Base-by-base conservation (phyloP, 2,888 invertebrate genomes). In the Caenorhabditis drosophilae region DNA sequence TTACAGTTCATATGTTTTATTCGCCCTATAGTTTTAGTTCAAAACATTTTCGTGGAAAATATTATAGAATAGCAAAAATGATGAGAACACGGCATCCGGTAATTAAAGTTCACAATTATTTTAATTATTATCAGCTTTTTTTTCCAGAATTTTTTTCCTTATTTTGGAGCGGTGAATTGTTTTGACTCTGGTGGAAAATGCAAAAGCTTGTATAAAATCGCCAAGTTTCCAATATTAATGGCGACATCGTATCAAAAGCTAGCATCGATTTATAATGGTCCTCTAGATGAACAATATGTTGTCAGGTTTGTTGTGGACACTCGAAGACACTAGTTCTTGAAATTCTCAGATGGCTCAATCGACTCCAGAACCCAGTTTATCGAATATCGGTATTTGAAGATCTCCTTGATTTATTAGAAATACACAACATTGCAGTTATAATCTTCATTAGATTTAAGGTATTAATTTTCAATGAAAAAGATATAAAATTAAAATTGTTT, bases 11-110 rank as follows among this genome's bases (percentile, higher is more conserved):
- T 0, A 35, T 67, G 22, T 26, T 60, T 2, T 67, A 67, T 25
- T 67, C 67, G n/a, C 67, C 67, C 11, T 57, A 57, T 25, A 67
- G 67, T 38, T 45, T 57, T 1, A 35, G 16, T 18, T 57, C 60
- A 4, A 67, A 53, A 38, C 35, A 38, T 34, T 60, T 61, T 34
- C 52, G 67, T 15, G 53, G 61, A 4, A 53, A 61, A 11, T 67
- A 50, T 34, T 53, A 31, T n/a, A 18, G 46, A 18, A 20, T 50
- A 3, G 60, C 67, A 2, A 34, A 42, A 36, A n/a, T 1, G 0
- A 22, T 57, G 44, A 49, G 50, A 2, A 53, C 35, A 18, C 26
- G 31, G 9, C 57, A 60, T 20, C 54, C 48, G 7, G 67, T 66
- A 6, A 25, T 34, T 26, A 16, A n/a, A 22, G 11, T 31, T 27